phyloP scores from a whole-genome alignment of 1,140 invertebrate species.

The Drosophila hydei region DNA sequence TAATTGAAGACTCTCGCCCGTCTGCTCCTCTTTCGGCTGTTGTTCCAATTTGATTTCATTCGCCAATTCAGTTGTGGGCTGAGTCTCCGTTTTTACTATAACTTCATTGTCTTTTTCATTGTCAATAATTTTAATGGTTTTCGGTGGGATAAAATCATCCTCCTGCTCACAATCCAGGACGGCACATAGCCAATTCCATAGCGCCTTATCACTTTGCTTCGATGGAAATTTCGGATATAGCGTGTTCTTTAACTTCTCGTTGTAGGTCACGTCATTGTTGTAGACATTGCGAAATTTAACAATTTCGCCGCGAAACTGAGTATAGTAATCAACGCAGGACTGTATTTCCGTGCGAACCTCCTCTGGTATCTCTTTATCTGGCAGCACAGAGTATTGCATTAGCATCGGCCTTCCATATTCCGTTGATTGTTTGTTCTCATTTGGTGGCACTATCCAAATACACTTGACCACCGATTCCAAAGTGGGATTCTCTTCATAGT shows the following conservation, averaged over 20 bases:
- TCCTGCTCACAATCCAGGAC: conserved; percentile 78
- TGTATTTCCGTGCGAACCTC: conserved; percentile 94
- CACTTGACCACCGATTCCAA: conserved; percentile 92
- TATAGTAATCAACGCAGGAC: conserved; percentile 93
- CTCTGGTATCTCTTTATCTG: conserved; percentile 92
- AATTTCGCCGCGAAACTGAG: conserved; percentile 88
- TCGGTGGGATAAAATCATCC: conserved; percentile 81
- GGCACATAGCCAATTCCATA: conserved; percentile 86
- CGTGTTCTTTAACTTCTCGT: conserved; percentile 91
- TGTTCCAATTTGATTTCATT: conserved; percentile 54
- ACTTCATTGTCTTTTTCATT: conserved; percentile 59
- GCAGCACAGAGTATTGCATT: conserved; percentile 92
- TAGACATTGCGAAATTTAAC: conserved; percentile 91
- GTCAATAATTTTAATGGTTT: conserved; percentile 78
- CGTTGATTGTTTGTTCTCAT: conserved; percentile 92
- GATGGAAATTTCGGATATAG: conserved; percentile 88
- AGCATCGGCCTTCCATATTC: conserved; percentile 96
- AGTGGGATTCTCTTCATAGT: conserved; percentile 90
- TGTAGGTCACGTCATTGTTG: conserved; percentile 89
- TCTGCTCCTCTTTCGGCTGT: conserved; percentile 52
- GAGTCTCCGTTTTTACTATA: conserved; percentile 53
- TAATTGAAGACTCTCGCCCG: conserved; percentile 35
- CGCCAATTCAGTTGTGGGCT: conserved; percentile 12
- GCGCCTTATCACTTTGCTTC: conserved; percentile 87
- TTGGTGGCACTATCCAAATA: conserved; percentile 97